Percentiles rank a stretch among this genome's conserved stretches.
phyloP scores from a whole-genome alignment of 2,888 invertebrate genomes.

The Drosophila robusta region DNA sequence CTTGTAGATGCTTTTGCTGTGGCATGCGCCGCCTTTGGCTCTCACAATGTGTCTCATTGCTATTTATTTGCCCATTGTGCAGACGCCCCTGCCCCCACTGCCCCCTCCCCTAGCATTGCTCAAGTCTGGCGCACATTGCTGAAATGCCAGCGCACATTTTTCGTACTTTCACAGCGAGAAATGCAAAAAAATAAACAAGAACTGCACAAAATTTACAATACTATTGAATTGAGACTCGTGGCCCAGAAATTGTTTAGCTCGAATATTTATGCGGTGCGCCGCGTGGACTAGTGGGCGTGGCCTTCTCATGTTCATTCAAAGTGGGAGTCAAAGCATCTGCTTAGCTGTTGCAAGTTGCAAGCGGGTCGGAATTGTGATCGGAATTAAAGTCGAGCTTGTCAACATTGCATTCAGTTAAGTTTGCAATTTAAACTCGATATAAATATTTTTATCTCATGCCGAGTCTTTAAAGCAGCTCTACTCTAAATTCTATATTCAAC shows the following conservation, averaged over 20 bases:
- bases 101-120: slow-evolving; percentile 16
- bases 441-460: no score
- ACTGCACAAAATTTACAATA: slow-evolving; percentile 31
- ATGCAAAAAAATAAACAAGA: slow-evolving; percentile 27
- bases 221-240: slow-evolving; percentile 47
- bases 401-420: no score
- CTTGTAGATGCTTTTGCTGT: slow-evolving; percentile 65
- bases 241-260: slow-evolving; percentile 46
- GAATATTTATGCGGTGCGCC: slow-evolving; percentile 35
- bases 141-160: slow-evolving; percentile 70
- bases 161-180: slow-evolving; percentile 32
- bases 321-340: not conserved
- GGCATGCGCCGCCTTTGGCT: slow-evolving; percentile 61
- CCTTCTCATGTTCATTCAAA: slow-evolving; percentile 5
- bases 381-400: not conserved
- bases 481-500: no score
- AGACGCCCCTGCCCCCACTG: not conserved
- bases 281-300: slow-evolving; percentile 3
- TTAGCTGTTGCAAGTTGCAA: not conserved
- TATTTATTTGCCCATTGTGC: slow-evolving; percentile 34
- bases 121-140: slow-evolving; percentile 70
- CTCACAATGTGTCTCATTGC: slow-evolving; percentile 31
- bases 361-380: not conserved
- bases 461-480: no score
- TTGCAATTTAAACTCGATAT: no score